These are phyloP conservation scores for Rhingia campestris DNA, from an alignment of 2,888 invertebrate species.

Conservation along the genomic window DNA sequence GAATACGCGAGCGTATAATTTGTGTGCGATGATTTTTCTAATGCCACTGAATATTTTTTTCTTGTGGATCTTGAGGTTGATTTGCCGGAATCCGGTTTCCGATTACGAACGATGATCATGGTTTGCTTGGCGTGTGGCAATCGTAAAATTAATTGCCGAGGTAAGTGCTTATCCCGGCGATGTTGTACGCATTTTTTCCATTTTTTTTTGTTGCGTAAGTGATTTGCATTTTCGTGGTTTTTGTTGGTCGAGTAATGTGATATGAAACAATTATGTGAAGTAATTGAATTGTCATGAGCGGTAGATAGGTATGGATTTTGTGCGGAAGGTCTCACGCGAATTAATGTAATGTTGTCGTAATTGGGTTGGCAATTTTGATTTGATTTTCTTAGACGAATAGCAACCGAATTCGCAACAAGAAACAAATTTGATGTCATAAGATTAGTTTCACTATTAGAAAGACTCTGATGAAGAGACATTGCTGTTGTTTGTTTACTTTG, in stretches of 20 bases:
- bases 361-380: not conserved
- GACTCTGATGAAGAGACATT: too few species aligned
- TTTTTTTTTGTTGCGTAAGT: conserved; percentile 47
- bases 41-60: conserved; percentile 36
- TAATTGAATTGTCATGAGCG: conserved; percentile 47
- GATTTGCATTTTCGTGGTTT: conserved; percentile 52
- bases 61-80: conserved; percentile 40
- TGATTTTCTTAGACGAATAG: too few species aligned
- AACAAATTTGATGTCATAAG: not conserved
- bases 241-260: conserved; percentile 25
- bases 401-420: too few species aligned
- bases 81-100: conserved; percentile 47
- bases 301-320: not conserved
- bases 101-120: conserved; percentile 53
- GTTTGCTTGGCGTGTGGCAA: conserved; percentile 66
- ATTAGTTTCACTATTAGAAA: not conserved
- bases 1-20: too few species aligned
- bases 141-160: conserved; percentile 65
- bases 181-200: conserved; percentile 32
- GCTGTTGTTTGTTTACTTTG: too few species aligned
- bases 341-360: not conserved
- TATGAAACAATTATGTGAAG: conserved; percentile 39
- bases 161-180: conserved; percentile 48
- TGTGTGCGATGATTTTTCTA: conserved; percentile 17
- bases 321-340: conserved; percentile 20